phyloP scores from a whole-genome alignment of 2,113 vertebrate species.

The Rhodinocichla rosea region DNA sequence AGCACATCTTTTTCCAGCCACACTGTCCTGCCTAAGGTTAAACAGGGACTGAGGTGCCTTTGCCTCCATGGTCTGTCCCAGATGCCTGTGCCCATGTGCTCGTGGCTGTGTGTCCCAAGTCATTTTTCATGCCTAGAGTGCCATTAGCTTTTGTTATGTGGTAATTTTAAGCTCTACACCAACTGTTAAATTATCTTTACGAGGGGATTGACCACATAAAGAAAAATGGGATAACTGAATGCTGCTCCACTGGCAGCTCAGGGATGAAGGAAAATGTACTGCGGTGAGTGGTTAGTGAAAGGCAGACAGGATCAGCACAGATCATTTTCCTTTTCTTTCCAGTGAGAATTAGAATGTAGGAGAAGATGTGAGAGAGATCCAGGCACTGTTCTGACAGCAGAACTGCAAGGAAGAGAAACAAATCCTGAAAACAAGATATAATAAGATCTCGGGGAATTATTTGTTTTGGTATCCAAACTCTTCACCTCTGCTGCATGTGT shows the following conservation, averaged over 20 bases:
- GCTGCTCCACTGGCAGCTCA: background rate
- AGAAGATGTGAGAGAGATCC: background rate
- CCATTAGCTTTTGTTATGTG: background rate
- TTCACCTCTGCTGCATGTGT: background rate
- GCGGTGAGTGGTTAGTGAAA: background rate
- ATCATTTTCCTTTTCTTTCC: background rate
- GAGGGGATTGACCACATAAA: background rate
- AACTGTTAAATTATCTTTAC: background rate
- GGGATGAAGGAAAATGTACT: background rate
- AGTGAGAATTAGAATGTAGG: background rate
- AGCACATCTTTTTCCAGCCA: background rate
- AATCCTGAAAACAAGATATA: background rate
- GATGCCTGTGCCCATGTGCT: background rate
- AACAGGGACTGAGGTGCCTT: background rate
- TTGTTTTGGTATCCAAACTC: background rate
- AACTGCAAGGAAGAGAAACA: background rate
- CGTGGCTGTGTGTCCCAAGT: background rate
- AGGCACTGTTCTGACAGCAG: background rate
- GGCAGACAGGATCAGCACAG: background rate
- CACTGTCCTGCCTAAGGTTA: background rate
- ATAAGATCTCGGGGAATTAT: background rate
- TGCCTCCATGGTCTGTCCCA: fast-evolving
- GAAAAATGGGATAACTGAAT: background rate
- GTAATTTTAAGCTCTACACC: background rate
- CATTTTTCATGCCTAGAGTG: background rate